phyloP scores from a whole-genome alignment of 2,113 vertebrate genomes.

The Corynorhinus townsendii region DNA sequence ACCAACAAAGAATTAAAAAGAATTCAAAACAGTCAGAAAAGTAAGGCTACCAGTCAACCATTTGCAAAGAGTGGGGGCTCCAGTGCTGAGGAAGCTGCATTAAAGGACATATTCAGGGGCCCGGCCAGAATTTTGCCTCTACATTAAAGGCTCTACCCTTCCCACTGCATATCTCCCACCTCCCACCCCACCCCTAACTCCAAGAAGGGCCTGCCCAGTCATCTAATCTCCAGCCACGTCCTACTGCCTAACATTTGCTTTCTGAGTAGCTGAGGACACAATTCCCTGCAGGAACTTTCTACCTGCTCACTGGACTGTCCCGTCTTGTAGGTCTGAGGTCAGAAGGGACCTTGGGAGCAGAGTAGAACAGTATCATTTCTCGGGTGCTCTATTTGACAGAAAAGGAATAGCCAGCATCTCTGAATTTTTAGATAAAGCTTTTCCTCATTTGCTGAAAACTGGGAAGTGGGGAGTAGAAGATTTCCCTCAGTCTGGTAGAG shows the following conservation, averaged over 20 bases:
- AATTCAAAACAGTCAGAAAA: constrained; percentile 5
- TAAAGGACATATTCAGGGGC: neutral
- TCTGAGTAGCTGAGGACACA: neutral
- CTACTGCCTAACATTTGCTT: neutral
- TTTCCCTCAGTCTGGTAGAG: neutral
- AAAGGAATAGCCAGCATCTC: neutral
- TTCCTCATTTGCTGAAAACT: neutral
- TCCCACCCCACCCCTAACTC: neutral
- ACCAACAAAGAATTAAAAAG: neutral
- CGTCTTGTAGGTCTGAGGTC: neutral
- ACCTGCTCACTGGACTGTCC: neutral
- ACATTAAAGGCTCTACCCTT: neutral
- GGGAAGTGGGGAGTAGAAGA: neutral
- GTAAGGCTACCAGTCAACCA: neutral
- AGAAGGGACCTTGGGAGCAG: neutral
- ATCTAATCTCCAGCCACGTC: neutral
- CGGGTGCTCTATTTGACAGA: neutral
- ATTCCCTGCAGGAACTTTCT: neutral
- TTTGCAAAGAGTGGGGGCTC: neutral
- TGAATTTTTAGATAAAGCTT: neutral
- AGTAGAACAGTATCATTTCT: neutral
- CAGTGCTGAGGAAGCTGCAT: neutral
- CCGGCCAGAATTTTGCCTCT: neutral
- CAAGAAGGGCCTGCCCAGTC: neutral
- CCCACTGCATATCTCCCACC: neutral